Evolutionary conservation across 1,140 invertebrate genomes (phyloP).

Genomic region (Drosophila serrata): DNA sequence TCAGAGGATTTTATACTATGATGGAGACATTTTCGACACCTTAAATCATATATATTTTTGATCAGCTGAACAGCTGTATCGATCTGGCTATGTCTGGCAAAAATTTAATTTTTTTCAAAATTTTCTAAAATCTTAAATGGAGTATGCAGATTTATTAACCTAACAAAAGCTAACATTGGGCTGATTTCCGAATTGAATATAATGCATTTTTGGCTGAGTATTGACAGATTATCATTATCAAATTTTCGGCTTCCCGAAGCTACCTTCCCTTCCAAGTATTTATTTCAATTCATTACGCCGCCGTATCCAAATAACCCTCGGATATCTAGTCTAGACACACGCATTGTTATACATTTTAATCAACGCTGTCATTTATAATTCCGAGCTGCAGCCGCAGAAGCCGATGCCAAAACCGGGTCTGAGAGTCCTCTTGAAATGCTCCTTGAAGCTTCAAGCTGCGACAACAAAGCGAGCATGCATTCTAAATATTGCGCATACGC

Average conservation of each 20-base stretch:
- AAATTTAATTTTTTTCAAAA: too few relatives aligned
- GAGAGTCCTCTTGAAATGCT: slow-evolving; percentile 14
- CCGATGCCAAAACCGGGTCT: background rate
- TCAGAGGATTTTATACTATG: too few relatives aligned
- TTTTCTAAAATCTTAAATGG: too few relatives aligned
- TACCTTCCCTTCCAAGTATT: slow-evolving; percentile 1
- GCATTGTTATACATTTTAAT: slow-evolving; percentile 52
- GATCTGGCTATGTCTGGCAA: too few relatives aligned
- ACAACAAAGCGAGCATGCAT: slow-evolving; percentile 42
- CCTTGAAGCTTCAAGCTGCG: slow-evolving; percentile 27
- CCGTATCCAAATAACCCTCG: background rate
- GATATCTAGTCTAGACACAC: slow-evolving; percentile 27
- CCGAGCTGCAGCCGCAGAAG: slow-evolving; percentile 20
- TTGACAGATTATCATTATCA: background rate
- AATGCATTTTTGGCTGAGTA: too few relatives aligned
- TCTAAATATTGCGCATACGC: slow-evolving; percentile 62
- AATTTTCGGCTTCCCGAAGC: background rate
- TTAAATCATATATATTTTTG: too few relatives aligned
- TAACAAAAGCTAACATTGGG: too few relatives aligned
- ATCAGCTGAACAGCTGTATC: too few relatives aligned
- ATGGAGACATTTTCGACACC: too few relatives aligned
- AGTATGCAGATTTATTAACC: too few relatives aligned
- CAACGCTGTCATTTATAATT: slow-evolving; percentile 40
- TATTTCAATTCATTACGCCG: slow-evolving; percentile 10
- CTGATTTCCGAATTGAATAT: too few relatives aligned